Conservation (phyloP, 2,113 vertebrate species). For the Istiophorus platypterus region DNA sequence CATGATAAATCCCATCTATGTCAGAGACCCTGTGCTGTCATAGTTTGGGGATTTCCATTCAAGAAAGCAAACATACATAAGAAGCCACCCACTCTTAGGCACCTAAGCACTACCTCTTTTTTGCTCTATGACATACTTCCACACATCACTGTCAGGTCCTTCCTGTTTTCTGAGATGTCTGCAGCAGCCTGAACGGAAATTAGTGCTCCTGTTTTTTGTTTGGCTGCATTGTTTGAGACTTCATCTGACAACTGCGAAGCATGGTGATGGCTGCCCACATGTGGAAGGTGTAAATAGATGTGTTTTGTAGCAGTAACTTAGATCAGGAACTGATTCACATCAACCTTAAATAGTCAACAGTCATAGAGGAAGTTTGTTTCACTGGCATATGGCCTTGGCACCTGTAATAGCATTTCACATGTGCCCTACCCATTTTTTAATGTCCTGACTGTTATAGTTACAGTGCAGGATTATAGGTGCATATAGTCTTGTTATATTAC, state of each 20-base stretch:
- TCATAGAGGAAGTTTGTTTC: conserved; percentile 23
- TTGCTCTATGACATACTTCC: conserved; percentile 53
- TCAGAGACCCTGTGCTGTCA: background rate
- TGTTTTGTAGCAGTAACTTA: background rate
- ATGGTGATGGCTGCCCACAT: background rate
- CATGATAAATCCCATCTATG: background rate
- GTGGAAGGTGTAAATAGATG: conserved; percentile 4
- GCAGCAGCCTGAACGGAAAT: conserved; percentile 47
- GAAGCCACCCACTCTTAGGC: background rate
- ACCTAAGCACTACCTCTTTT: conserved; percentile 25
- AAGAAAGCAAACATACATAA: conserved; percentile 1
- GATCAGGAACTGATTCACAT: conserved; percentile 55
- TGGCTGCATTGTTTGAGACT: conserved; percentile 37
- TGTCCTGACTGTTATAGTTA: too few species aligned
- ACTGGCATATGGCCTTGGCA: conserved; percentile 16
- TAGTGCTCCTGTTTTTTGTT: conserved; percentile 48
- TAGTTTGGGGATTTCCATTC: conserved; percentile 77
- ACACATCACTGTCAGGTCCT: conserved; percentile 53
- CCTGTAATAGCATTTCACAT: background rate
- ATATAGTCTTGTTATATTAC: background rate
- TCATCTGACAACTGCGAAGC: background rate
- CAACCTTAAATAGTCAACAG: conserved; percentile 14
- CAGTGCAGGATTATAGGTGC: too few species aligned
- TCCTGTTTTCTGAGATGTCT: conserved; percentile 81
- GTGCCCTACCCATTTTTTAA: background rate